Evolutionary conservation across 2,888 invertebrate genomes (phyloP).

Genomic region (Sarcophaga caerulescens): DNA sequence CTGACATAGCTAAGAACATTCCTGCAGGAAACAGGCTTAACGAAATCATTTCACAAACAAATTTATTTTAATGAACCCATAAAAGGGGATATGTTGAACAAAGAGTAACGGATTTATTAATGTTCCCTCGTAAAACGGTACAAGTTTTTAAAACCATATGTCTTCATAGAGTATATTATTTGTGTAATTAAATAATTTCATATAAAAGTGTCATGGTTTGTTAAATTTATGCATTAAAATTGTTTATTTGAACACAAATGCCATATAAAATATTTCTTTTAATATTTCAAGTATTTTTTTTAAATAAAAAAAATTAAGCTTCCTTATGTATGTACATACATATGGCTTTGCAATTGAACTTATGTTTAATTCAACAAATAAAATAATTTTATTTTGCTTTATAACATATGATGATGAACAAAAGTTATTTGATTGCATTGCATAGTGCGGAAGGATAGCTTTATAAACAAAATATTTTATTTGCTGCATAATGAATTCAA

Average conservation of each 20-base stretch:
- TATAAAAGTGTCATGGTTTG: neutral
- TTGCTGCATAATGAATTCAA: neutral
- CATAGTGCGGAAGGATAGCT: constrained; percentile 56
- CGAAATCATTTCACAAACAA: too few species aligned
- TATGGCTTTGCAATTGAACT: neutral
- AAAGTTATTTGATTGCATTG: too few species aligned
- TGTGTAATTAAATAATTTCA: neutral
- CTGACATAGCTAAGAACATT: too few species aligned
- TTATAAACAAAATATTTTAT: constrained; percentile 18
- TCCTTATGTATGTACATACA: neutral
- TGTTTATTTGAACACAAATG: constrained; percentile 10
- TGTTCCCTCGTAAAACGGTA: too few species aligned
- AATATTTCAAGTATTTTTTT: neutral
- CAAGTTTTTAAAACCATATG: too few species aligned
- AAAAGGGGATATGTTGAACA: too few species aligned
- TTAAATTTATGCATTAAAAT: neutral
- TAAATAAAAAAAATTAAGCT: neutral
- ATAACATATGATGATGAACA: neutral
- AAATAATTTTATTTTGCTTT: neutral
- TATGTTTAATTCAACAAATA: neutral
- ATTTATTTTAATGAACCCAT: too few species aligned
- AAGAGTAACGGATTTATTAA: too few species aligned
- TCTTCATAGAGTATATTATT: neutral
- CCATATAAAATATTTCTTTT: constrained; percentile 6
- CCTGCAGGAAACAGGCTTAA: too few species aligned